Evolutionary conservation across 2,888 invertebrate species (phyloP), one percentile per base, ranked within the genome.

Genomic region (Drosophila gaucha): DNA sequence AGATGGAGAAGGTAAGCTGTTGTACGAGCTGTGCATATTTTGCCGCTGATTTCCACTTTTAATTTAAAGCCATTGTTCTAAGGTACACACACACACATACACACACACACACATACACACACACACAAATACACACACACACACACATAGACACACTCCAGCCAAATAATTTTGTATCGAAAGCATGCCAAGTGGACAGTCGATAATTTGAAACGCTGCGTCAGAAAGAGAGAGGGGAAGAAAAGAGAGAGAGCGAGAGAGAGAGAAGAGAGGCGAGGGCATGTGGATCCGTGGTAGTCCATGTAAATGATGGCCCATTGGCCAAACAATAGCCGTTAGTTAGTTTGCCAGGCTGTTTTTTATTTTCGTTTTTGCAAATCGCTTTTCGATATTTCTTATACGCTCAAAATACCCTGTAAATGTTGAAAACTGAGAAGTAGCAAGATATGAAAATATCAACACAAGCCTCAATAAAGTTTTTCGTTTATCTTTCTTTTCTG

Each of bases 51-150:
- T 82, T 82, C 66, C 66, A 68, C 70, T 82, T 88, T 88, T 83
- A 88, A 83, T 86, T 88, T 86, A 70, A 68, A 39, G 74, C 86
- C 80, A 86, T 83, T 83, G 82, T 83, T 83, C 88, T 83, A 69
- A 88, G 84, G 80, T 66, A 52, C 51, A 14, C 51, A 51, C 74
- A 67, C 65, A 54, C 57, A 8, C 24, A 33, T 28, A 43, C 47
- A 38, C 35, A 24, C 33, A 57, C 41, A 35, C 16, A 20, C 44
- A 43, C 36, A 30, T 28, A 22, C 33, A 60, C 44, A 26, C 16
- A 30, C 36, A 50, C 41, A 24, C 36, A 10, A 33, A n/a, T n/a
- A n/a, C n/a, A n/a, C n/a, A n/a, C n/a, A 22, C 33, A 60, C 44
- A 26, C 16, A 30, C 36, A 50, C 41, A 24, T 33, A 10, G 33